phyloP scores from a whole-genome alignment of 2,888 invertebrate species.

The Hybos culiciformis region DNA sequence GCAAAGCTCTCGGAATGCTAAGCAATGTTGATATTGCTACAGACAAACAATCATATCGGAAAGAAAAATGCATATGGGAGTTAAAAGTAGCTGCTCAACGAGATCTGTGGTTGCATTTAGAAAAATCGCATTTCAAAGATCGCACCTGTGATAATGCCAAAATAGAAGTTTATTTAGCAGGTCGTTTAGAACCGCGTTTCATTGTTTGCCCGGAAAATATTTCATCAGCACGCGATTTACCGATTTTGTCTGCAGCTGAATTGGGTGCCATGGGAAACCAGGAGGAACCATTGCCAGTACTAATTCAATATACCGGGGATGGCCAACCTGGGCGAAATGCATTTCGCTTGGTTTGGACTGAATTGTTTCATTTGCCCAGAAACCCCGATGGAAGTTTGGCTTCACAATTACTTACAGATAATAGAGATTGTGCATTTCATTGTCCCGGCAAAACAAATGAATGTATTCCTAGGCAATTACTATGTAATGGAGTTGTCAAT shows the following conservation, averaged over 20 bases:
- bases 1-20: conserved; percentile 54
- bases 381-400: conserved; percentile 68
- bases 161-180: conserved; percentile 66
- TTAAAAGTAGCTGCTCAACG: conserved; percentile 67
- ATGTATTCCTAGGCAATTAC: conserved; percentile 68
- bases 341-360: conserved; percentile 84
- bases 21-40: conserved; percentile 21
- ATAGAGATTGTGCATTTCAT: conserved; percentile 60
- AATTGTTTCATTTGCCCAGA: conserved; percentile 70
- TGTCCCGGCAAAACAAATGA: conserved; percentile 74
- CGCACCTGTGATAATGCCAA: conserved; percentile 76
- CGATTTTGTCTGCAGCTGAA: conserved; percentile 66
- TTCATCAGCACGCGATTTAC: conserved; percentile 62
- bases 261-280: conserved; percentile 46
- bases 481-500: conserved; percentile 79
- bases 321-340: conserved; percentile 70
- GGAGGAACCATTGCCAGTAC: conserved; percentile 49
- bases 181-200: conserved; percentile 57
- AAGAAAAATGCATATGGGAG: conserved; percentile 67
- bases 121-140: conserved; percentile 72
- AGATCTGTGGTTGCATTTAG: conserved; percentile 77
- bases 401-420: conserved; percentile 60
- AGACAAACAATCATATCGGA: background rate
- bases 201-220: conserved; percentile 79
- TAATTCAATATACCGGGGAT: conserved; percentile 60